A percentile compares a stretch with the other conserved stretches of the same genome.
Conservation (phyloP, 1,140 invertebrate genomes). For the Batillaria attramentaria region DNA sequence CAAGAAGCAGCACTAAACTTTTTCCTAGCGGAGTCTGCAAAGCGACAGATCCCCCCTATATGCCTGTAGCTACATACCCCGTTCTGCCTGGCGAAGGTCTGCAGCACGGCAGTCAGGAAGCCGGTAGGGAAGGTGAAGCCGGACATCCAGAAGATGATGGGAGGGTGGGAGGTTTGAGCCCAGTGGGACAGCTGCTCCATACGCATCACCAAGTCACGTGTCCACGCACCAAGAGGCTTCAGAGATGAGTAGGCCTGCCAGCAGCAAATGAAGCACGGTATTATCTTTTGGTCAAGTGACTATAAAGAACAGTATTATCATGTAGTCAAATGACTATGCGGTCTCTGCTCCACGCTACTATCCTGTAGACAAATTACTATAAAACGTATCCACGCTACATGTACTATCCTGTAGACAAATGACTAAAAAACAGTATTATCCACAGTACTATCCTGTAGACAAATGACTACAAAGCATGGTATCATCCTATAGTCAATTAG, state of each 20-base stretch:
- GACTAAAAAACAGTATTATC: too few relatives aligned
- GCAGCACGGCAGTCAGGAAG: conserved; percentile 72
- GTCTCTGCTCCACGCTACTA: too few relatives aligned
- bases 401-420: too few relatives aligned
- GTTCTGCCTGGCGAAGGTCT: conserved; percentile 71
- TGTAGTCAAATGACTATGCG: too few relatives aligned
- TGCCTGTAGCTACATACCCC: conserved; percentile 63
- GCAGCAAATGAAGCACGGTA: conserved; percentile 37
- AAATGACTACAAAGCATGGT: too few relatives aligned
- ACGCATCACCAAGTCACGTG: conserved; percentile 82
- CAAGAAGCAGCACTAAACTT: too few relatives aligned
- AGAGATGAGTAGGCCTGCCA: conserved; percentile 81
- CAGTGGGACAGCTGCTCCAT: conserved; percentile 83
- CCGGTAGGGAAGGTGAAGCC: conserved; percentile 72
- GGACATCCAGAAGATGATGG: conserved; percentile 81
- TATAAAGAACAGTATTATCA: not conserved
- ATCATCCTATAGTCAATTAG: too few relatives aligned
- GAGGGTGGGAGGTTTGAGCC: conserved; percentile 82
- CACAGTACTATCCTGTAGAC: too few relatives aligned
- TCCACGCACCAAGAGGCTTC: conserved; percentile 87
- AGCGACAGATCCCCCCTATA: too few relatives aligned
- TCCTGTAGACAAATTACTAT: too few relatives aligned
- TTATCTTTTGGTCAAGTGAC: not conserved
- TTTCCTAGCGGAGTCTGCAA: too few relatives aligned
- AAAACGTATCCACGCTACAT: too few relatives aligned